phyloP scores from a whole-genome alignment of 2,888 invertebrate species.

The Habroteleia sp. region DNA sequence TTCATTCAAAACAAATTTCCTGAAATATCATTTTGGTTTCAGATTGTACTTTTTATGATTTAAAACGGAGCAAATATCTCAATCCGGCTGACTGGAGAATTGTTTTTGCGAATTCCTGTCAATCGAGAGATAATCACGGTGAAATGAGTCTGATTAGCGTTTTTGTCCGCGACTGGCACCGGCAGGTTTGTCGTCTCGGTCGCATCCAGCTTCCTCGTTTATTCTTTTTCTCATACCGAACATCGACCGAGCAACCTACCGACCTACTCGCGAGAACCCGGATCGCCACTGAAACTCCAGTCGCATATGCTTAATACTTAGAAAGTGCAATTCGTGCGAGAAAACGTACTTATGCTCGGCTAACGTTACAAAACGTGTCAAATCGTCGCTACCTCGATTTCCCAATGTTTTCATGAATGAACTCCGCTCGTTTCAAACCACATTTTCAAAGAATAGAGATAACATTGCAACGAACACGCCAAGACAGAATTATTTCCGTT shows the following conservation, averaged over 20 bases:
- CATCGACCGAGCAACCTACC: constrained; percentile 70
- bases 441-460: no score
- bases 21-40: no score
- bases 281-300: constrained; percentile 59
- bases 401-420: constrained; percentile 17
- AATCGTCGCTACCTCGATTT: constrained; percentile 12
- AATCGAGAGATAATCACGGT: background rate
- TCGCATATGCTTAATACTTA: constrained; percentile 52
- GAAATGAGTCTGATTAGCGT: constrained; percentile 32
- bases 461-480: no score
- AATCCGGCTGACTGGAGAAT: no score
- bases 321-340: constrained; percentile 60
- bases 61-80: no score
- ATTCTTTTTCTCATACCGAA: constrained; percentile 56
- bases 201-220: constrained; percentile 37
- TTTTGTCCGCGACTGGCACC: constrained; percentile 20
- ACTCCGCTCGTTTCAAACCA: background rate
- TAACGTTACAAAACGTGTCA: constrained; percentile 27
- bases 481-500: no score
- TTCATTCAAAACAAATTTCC: no score
- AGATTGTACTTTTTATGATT: no score
- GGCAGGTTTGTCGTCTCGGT: constrained; percentile 20
- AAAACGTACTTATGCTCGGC: constrained; percentile 51
- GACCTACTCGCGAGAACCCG: constrained; percentile 68
- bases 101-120: background rate